Percentiles rank a stretch among this genome's conserved stretches.
phyloP scores from a whole-genome alignment of 2,113 vertebrate genomes.

The Hiodon tergisus region DNA sequence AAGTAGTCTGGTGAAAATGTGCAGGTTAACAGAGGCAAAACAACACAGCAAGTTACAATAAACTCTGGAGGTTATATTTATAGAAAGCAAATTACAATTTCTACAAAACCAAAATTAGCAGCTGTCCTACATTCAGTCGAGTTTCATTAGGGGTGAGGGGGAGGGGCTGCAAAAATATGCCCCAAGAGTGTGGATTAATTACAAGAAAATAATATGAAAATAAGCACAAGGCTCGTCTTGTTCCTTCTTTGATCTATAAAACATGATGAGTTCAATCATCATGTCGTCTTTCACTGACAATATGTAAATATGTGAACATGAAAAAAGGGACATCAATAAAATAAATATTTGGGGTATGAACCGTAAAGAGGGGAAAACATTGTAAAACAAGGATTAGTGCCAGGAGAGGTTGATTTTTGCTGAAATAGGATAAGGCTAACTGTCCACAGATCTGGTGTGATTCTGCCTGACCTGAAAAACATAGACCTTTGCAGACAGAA shows the following conservation, averaged over 20 bases:
- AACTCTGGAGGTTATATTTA: constrained; percentile 41
- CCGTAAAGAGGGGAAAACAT: not conserved
- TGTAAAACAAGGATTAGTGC: not conserved
- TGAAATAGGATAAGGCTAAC: not conserved
- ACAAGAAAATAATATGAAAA: constrained; percentile 28
- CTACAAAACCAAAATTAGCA: constrained; percentile 37
- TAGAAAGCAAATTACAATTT: constrained; percentile 31
- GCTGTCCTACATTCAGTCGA: constrained; percentile 43
- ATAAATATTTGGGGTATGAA: not conserved
- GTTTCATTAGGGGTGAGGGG: constrained; percentile 7
- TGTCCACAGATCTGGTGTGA: not conserved
- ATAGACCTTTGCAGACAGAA: not conserved
- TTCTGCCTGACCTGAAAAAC: not conserved
- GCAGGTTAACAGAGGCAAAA: not conserved
- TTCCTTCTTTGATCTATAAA: constrained; percentile 48
- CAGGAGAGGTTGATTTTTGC: not conserved
- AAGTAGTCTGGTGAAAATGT: no score
- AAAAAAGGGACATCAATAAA: not conserved
- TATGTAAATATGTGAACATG: not conserved
- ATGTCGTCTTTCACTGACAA: constrained; percentile 31
- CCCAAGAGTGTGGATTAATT: constrained; percentile 38
- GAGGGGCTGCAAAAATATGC: not conserved
- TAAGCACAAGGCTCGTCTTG: not conserved
- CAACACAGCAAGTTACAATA: constrained; percentile 36
- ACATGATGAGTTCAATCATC: constrained; percentile 34